These are phyloP conservation scores for Parambassis ranga DNA, from an alignment of 2,797 vertebrate genomes.

Conservation along the genomic window DNA sequence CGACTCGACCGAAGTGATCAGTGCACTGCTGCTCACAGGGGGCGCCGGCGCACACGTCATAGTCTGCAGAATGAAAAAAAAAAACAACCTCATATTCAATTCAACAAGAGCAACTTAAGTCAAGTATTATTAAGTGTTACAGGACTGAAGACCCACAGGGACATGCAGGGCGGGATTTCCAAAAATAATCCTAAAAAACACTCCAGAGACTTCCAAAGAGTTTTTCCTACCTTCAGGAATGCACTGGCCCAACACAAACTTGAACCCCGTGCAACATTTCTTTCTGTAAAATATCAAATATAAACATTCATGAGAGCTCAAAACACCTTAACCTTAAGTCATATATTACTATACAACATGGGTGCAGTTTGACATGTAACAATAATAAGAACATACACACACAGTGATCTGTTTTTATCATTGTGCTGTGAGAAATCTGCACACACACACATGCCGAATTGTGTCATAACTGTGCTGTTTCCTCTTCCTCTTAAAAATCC, in stretches of 20 bases:
- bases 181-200: constrained; percentile 38
- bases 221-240: constrained; percentile 93
- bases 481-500: no score
- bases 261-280: constrained; percentile 97
- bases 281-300: constrained; percentile 82
- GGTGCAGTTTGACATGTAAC: background rate
- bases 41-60: constrained; percentile 92
- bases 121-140: background rate
- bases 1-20: constrained; percentile 93
- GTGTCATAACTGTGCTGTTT: no score
- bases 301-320: background rate
- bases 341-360: background rate
- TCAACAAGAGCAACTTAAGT: constrained; percentile 1
- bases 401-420: constrained; percentile 26
- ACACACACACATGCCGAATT: background rate
- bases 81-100: background rate
- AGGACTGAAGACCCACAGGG: constrained; percentile 7
- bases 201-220: constrained; percentile 33
- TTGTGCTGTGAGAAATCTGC: no score
- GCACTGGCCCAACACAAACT: constrained; percentile 97
- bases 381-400: background rate
- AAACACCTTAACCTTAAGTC: background rate
- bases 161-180: constrained; percentile 13
- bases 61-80: constrained; percentile 71
- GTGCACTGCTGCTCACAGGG: constrained; percentile 98